Percentiles rank a stretch among this genome's conserved stretches.
Conservation (phyloP, 2,888 invertebrate genomes). For the Leptothorax acervorum region DNA sequence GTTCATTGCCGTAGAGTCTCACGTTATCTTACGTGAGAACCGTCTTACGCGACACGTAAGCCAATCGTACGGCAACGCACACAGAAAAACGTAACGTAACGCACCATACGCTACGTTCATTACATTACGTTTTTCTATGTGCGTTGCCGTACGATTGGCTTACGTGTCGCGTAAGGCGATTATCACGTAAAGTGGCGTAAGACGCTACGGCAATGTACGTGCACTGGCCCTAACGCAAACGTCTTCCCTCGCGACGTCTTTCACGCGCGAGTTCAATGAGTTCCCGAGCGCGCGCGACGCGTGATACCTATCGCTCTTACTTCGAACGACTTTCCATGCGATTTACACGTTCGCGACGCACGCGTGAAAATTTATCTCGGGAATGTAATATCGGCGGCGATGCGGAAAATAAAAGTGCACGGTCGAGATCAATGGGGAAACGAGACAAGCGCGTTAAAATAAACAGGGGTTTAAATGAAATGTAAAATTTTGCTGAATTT, state of each 20-base stretch:
- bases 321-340: neutral
- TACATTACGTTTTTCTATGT: too few species aligned
- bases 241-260: neutral
- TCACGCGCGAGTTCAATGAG: neutral
- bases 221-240: neutral
- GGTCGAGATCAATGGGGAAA: neutral
- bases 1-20: too few species aligned
- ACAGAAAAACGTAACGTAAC: too few species aligned
- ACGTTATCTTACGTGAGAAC: too few species aligned
- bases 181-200: too few species aligned
- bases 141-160: too few species aligned
- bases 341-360: neutral
- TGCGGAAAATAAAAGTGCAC: neutral
- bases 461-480: slow-evolving; percentile 13
- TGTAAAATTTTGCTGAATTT: slow-evolving; percentile 23
- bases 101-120: too few species aligned
- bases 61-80: too few species aligned
- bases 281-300: neutral
- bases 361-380: neutral
- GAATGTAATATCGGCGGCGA: neutral
- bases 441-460: neutral
- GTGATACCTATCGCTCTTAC: neutral
- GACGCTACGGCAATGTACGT: too few species aligned
- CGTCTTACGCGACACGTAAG: too few species aligned
- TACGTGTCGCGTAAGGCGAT: too few species aligned